Conservation (phyloP, 2,113 vertebrate species). For the Nothoprocta pentlandii region DNA sequence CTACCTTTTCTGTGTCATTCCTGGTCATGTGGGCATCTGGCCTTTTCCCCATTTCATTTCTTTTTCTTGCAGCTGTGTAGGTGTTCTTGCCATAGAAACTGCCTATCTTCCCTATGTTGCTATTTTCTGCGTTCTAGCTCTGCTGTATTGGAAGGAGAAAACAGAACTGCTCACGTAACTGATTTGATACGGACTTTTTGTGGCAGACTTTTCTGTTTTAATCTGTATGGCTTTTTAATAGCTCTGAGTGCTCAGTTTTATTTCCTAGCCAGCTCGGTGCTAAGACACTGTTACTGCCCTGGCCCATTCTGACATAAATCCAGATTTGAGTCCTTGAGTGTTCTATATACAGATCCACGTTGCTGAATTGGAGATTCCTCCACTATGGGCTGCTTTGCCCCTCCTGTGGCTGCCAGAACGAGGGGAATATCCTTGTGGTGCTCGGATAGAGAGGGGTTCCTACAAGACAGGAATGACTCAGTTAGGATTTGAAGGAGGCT, state of each 20-base stretch:
- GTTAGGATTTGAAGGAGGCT: not conserved
- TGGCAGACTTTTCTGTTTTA: not conserved
- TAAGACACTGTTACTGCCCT: not conserved
- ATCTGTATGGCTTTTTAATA: not conserved
- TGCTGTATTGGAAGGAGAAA: not conserved
- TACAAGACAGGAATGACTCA: not conserved
- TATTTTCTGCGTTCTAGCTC: not conserved
- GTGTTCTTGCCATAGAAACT: not conserved
- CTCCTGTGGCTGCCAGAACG: not conserved
- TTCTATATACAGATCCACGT: not conserved
- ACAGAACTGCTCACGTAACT: not conserved
- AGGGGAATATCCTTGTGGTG: not conserved
- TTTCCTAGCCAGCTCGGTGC: not conserved
- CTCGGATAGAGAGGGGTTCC: not conserved
- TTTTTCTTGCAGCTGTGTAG: not conserved
- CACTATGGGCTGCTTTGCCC: not conserved
- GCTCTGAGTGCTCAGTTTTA: not conserved
- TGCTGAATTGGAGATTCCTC: not conserved
- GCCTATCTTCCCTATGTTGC: not conserved
- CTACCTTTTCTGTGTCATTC: not conserved
- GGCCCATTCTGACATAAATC: not conserved
- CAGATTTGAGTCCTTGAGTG: not conserved
- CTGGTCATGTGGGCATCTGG: not conserved
- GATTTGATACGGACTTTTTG: not conserved
- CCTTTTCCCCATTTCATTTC: not conserved